Evolutionary conservation across 30 jellyfish, hydroid and myxozoan genomes (phyloP).

Genomic region (Aurelia sp.): DNA sequence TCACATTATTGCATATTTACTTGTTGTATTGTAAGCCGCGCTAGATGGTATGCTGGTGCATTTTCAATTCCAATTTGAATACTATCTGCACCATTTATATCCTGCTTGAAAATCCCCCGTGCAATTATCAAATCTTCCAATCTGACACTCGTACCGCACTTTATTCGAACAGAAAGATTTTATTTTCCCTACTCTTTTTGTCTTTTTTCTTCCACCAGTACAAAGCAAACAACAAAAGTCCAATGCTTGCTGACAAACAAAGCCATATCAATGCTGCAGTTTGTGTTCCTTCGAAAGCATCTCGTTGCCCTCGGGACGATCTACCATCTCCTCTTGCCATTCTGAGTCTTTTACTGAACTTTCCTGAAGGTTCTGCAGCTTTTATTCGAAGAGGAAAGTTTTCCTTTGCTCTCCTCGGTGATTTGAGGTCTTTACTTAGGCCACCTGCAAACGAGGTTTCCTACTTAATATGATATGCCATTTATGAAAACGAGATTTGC

Average conservation of each 20-base stretch:
- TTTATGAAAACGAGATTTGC: constrained; percentile 26
- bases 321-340: constrained; percentile 21
- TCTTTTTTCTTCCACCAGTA: constrained; percentile 63
- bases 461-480: too few species aligned
- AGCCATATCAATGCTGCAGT: constrained; percentile 91
- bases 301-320: neutral
- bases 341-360: neutral
- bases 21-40: too few species aligned
- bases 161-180: neutral
- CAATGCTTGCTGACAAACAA: constrained; percentile 69
- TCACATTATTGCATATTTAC: too few species aligned
- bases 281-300: constrained; percentile 39
- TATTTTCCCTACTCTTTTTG: constrained; percentile 59
- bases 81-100: too few species aligned
- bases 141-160: too few species aligned
- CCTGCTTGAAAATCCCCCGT: too few species aligned
- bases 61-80: too few species aligned
- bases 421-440: neutral
- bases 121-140: too few species aligned
- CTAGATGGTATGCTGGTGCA: too few species aligned
- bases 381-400: constrained; percentile 1
- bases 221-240: constrained; percentile 55
- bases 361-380: neutral
- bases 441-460: constrained; percentile 32
- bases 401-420: too few species aligned